Evolutionary conservation across 30 jellyfish, hydroid and myxozoan species (phyloP), one percentile per base, ranked within the genome.

Genomic region (Hydractinia echinata): DNA sequence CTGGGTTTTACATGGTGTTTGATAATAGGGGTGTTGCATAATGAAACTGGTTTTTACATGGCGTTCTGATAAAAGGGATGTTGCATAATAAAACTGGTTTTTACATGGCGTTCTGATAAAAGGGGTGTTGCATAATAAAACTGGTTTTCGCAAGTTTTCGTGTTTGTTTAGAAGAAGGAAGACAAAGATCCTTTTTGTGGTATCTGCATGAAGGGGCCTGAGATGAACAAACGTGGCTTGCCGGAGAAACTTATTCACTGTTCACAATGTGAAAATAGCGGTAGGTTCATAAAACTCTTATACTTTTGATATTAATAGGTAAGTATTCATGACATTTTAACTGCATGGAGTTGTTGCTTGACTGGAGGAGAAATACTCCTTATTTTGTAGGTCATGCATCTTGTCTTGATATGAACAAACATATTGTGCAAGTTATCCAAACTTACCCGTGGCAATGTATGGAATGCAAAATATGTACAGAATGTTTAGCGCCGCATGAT

Each of bases 381-480:
- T 8, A 61, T 52, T 64, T 7, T 8, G 9, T 64, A 93, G 99
- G 99, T 7, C 99, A 93, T 55, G 96, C 99, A 16, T 87, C 99
- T 7, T 93, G 99, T 56, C 85, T 93, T 84, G 96, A 93, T 67
- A 93, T 93, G 99, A 93, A 87, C 83, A 67, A 95, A 53, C 94
- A 84, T 54, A 85, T 93, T 5, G 94, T 93, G 10, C 69, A 84
- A 54, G 95, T 93, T 14, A 93, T 93, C 67, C 83, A 88, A 61
- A 83, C 92, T 3, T 93, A 93, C 64, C 49, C 95, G 7, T 93
- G 99, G 99, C 99, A 93, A 54, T 93, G 99, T 64, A 93, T 93
- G 99, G 99, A 93, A 72, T 93, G 99, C 84, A 93, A 93, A 64
- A 88, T 94, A 8, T 93, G 99, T 79, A 93, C 96, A 0, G 76